A percentile compares a stretch with the other conserved stretches of the same genome.
These are phyloP conservation scores for Mesoclemmys tuberculata DNA, from an alignment of 2,113 vertebrate species.

Conservation along the genomic window DNA sequence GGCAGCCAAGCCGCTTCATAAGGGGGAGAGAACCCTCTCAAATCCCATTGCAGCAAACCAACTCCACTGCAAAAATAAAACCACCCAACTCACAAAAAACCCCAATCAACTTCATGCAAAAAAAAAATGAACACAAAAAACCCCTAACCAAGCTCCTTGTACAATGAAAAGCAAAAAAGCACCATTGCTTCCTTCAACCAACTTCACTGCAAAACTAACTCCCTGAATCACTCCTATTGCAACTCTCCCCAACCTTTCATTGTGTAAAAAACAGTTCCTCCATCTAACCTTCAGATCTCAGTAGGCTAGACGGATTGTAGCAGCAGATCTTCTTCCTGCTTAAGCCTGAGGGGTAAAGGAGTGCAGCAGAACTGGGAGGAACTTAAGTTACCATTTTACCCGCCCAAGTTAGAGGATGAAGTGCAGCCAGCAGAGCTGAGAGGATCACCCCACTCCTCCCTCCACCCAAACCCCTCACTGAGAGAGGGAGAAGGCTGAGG, in stretches of 20 bases:
- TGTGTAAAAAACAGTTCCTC: not conserved
- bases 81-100: not conserved
- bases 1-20: not conserved
- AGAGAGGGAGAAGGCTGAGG: not conserved
- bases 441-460: not conserved
- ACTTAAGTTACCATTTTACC: not conserved
- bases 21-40: no score
- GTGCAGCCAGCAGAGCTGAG: not conserved
- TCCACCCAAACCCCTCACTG: not conserved
- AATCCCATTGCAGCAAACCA: not conserved
- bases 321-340: not conserved
- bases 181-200: not conserved
- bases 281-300: not conserved
- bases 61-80: not conserved
- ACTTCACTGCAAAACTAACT: not conserved
- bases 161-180: not conserved
- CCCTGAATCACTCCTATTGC: not conserved
- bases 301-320: not conserved
- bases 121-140: not conserved
- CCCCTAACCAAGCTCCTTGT: not conserved
- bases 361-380: not conserved
- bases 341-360: not conserved
- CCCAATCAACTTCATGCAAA: not conserved
- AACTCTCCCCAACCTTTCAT: not conserved
- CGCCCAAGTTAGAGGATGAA: not conserved